Percentiles rank a stretch among this genome's conserved stretches.
Conservation (phyloP, 2,113 vertebrate genomes). For the Aplodontia rufa region DNA sequence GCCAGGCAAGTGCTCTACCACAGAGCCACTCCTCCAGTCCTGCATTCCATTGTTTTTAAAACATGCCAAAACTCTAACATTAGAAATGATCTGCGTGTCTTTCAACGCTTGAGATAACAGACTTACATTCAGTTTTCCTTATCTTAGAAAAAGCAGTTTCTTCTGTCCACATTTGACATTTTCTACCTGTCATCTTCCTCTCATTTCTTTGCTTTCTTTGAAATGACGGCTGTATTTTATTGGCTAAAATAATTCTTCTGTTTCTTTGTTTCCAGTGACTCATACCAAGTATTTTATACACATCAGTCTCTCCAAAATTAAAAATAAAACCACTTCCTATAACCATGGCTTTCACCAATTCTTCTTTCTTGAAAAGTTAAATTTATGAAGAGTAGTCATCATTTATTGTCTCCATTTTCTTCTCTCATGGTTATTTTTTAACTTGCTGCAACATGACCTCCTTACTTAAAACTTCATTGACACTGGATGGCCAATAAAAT, state of each 20-base stretch:
- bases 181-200: background rate
- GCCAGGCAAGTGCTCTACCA: too few species aligned
- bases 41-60: too few species aligned
- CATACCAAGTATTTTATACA: background rate
- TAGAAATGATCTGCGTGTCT: background rate
- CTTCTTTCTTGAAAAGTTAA: conserved; percentile 6
- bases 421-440: background rate
- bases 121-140: background rate
- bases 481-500: background rate
- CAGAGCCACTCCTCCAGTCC: too few species aligned
- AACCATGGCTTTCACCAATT: background rate
- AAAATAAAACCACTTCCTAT: background rate
- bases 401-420: background rate
- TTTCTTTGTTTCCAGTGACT: background rate
- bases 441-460: background rate
- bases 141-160: background rate
- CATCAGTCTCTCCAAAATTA: background rate
- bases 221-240: background rate
- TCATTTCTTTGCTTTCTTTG: background rate
- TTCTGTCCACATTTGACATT: background rate
- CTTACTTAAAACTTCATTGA: background rate
- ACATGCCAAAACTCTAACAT: background rate
- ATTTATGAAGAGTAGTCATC: background rate
- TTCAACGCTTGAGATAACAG: background rate
- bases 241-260: background rate